Conservation (phyloP, 2,888 invertebrate species). For the Arenicola marina region DNA sequence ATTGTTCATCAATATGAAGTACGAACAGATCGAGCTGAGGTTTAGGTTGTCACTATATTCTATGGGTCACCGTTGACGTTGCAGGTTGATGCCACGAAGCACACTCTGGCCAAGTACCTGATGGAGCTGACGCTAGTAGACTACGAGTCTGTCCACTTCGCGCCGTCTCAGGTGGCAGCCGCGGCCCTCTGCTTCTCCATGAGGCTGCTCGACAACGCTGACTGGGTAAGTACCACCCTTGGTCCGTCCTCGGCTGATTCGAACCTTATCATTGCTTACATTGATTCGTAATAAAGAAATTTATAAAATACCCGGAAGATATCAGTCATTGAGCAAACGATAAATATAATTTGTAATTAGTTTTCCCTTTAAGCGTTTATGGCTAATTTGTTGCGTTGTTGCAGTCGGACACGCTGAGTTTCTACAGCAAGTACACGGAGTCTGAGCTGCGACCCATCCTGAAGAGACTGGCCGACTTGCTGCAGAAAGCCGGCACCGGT, state of each 20-base stretch:
- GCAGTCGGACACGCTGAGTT: conserved; percentile 73
- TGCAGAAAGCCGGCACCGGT: conserved; percentile 72
- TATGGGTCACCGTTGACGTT: too few species aligned
- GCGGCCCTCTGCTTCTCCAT: conserved; percentile 79
- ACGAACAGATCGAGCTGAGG: too few species aligned
- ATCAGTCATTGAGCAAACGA: too few species aligned
- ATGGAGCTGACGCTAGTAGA: conserved; percentile 83
- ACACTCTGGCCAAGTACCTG: conserved; percentile 87
- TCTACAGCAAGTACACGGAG: conserved; percentile 77
- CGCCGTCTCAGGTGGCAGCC: conserved; percentile 83
- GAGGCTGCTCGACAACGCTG: conserved; percentile 45
- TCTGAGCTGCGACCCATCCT: conserved; percentile 73
- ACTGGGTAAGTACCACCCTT: conserved; percentile 54
- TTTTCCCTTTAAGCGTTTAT: too few species aligned
- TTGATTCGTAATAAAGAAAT: too few species aligned
- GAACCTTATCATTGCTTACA: too few species aligned
- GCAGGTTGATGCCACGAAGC: conserved; percentile 72
- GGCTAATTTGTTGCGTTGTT: conserved; percentile 19
- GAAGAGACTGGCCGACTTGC: conserved; percentile 71
- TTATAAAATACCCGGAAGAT: too few species aligned
- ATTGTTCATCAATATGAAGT: too few species aligned
- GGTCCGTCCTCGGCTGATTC: neutral
- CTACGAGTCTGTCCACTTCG: conserved; percentile 74
- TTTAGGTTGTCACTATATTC: too few species aligned
- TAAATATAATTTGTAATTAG: too few species aligned